Conservation (phyloP, 2,888 invertebrate species). For the Halocaridina rubra region DNA sequence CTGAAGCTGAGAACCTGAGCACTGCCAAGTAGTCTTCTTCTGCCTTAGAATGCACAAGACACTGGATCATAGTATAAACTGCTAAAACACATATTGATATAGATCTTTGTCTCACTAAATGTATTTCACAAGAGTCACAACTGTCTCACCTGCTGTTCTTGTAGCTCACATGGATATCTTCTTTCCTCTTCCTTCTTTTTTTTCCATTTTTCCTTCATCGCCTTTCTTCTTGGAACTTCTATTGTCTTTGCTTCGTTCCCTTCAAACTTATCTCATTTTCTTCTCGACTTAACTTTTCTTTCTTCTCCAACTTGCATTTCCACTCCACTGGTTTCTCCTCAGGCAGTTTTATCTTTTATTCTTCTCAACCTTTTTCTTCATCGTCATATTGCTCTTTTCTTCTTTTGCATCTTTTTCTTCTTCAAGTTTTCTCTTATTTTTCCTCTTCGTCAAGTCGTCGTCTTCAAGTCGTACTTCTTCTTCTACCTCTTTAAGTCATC, state of each 20-base stretch:
- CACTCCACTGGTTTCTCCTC: background rate
- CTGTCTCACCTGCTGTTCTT: too few species aligned
- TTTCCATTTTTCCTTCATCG: background rate
- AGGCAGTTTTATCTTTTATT: slow-evolving; percentile 3
- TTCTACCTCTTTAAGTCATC: slow-evolving; percentile 5
- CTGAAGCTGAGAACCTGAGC: too few species aligned
- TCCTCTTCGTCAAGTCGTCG: background rate
- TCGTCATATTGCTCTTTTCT: slow-evolving; percentile 1
- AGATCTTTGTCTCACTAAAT: background rate
- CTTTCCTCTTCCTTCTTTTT: background rate
- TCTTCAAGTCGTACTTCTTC: background rate
- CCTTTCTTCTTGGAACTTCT: background rate
- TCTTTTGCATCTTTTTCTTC: slow-evolving; percentile 27
- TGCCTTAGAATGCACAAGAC: too few species aligned
- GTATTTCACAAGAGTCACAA: too few species aligned
- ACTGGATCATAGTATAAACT: too few species aligned
- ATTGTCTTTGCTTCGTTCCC: slow-evolving; percentile 12
- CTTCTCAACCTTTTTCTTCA: slow-evolving; percentile 19
- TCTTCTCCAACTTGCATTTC: slow-evolving; percentile 6
- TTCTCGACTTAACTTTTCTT: slow-evolving; percentile 20
- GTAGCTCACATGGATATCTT: too few species aligned
- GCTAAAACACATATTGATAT: too few species aligned
- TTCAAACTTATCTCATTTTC: background rate
- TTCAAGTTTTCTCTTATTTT: slow-evolving; percentile 4
- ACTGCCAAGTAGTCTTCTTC: too few species aligned